Percentiles rank a stretch among this genome's conserved stretches.
Evolutionary conservation across 1,140 invertebrate species (phyloP).

Genomic region (Leptinotarsa undecemlineata): DNA sequence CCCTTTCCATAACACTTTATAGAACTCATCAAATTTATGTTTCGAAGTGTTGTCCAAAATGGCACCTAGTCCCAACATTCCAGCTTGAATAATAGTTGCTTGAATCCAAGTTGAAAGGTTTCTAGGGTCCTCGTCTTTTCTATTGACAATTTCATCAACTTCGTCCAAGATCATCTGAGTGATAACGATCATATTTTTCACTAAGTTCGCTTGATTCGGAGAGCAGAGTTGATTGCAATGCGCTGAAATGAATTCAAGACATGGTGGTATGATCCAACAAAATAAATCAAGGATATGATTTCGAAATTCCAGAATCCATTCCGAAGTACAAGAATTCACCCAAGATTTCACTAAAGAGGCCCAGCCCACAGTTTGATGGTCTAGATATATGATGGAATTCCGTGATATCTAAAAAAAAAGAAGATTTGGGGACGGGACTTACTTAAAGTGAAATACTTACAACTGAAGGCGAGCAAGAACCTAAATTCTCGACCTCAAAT

Average conservation of each 20-base stretch:
- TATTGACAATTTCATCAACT: conserved; percentile 61
- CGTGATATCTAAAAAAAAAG: conserved; percentile 61
- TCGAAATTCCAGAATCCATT: conserved; percentile 67
- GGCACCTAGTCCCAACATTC: conserved; percentile 82
- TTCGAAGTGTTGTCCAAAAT: conserved; percentile 72
- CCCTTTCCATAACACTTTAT: conserved; percentile 62
- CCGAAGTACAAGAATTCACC: conserved; percentile 65
- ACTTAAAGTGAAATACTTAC: conserved; percentile 57
- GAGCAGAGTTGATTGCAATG: conserved; percentile 67
- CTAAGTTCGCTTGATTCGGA: conserved; percentile 73
- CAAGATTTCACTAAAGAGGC: conserved; percentile 73
- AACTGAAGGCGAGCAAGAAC: conserved; percentile 83
- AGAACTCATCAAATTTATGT: conserved; percentile 73
- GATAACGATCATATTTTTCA: conserved; percentile 72
- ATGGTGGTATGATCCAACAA: conserved; percentile 74
- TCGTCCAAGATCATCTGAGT: conserved; percentile 78
- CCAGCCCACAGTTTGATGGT: conserved; percentile 72
- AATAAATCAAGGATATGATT: conserved; percentile 68
- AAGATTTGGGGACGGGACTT: neutral
- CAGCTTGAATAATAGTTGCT: conserved; percentile 74
- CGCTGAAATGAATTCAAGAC: conserved; percentile 67
- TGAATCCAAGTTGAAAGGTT: conserved; percentile 71
- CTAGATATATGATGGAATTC: conserved; percentile 92
- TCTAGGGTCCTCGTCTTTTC: conserved; percentile 64
- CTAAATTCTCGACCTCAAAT: conserved; percentile 88